phyloP scores from a whole-genome alignment of 1,140 invertebrate species.

The Halesus radiatus region DNA sequence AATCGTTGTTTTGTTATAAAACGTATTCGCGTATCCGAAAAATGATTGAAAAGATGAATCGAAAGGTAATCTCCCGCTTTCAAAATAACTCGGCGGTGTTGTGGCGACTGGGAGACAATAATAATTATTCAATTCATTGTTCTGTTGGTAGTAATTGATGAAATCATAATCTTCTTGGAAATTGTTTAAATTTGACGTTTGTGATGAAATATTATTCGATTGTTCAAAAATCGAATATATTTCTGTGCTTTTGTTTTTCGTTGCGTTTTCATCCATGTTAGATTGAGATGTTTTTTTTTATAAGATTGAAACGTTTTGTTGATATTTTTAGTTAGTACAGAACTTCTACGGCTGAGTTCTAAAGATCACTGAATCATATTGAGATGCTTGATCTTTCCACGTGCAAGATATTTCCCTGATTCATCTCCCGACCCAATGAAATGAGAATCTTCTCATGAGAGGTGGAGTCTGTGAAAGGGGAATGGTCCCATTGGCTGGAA shows the following conservation, averaged over 20 bases:
- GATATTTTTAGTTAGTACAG: background rate
- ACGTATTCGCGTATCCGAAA: slow-evolving; percentile 47
- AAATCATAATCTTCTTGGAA: slow-evolving; percentile 30
- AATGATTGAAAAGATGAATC: slow-evolving; percentile 46
- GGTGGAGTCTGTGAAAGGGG: slow-evolving; percentile 42
- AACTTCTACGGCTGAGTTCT: background rate
- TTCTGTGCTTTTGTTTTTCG: slow-evolving; percentile 25
- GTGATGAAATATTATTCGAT: background rate
- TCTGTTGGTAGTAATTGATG: slow-evolving; percentile 34
- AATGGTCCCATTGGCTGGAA: slow-evolving; percentile 28
- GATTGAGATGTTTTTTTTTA: background rate
- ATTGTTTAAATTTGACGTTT: background rate
- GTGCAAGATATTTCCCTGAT: slow-evolving; percentile 5
- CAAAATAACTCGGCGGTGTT: slow-evolving; percentile 27
- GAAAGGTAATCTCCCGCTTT: slow-evolving; percentile 1
- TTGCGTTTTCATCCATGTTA: slow-evolving; percentile 33
- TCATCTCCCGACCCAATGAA: slow-evolving; percentile 34
- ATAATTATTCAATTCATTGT: slow-evolving; percentile 23
- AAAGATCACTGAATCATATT: slow-evolving; percentile 17
- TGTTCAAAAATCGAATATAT: slow-evolving; percentile 31
- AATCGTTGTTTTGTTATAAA: slow-evolving; percentile 47
- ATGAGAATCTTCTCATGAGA: slow-evolving; percentile 11
- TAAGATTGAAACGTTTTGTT: no score
- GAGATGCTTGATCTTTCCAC: background rate
- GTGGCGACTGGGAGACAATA: background rate